Percentiles rank a stretch among this genome's conserved stretches.
Evolutionary conservation across 2,888 invertebrate species (phyloP).

Genomic region (Brenthis daphne): DNA sequence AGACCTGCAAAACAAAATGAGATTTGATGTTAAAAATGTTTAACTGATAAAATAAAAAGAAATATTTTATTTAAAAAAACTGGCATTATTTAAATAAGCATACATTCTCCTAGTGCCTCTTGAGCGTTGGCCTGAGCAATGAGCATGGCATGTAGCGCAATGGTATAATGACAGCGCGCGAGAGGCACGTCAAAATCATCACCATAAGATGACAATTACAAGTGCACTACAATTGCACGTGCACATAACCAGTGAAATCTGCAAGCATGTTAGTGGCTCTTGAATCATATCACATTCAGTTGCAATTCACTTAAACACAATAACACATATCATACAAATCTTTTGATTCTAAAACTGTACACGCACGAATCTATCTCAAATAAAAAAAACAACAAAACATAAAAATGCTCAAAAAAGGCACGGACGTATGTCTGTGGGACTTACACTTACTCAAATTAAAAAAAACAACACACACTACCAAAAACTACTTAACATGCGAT

Average conservation of each 20-base stretch:
- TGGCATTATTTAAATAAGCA: not conserved
- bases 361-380: too few species aligned
- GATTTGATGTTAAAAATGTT: too few species aligned
- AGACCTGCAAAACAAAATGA: too few species aligned
- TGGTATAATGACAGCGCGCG: conserved; percentile 15
- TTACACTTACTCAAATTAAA: too few species aligned
- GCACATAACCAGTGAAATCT: conserved; percentile 8
- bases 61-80: too few species aligned
- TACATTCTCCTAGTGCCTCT: conserved; percentile 6
- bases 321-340: not conserved
- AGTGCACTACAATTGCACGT: conserved; percentile 11
- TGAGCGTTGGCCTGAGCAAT: conserved; percentile 20
- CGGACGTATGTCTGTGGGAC: too few species aligned
- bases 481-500: not conserved
- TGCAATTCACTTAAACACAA: conserved; percentile 15
- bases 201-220: not conserved
- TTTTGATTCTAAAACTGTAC: too few species aligned
- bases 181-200: conserved; percentile 17
- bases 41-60: too few species aligned
- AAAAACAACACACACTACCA: not conserved
- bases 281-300: conserved; percentile 26
- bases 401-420: too few species aligned
- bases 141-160: conserved; percentile 24
- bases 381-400: too few species aligned
- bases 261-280: conserved; percentile 34